Evolutionary conservation across 2,888 invertebrate genomes (phyloP).

Genomic region (Callyntrura guangdongensis): DNA sequence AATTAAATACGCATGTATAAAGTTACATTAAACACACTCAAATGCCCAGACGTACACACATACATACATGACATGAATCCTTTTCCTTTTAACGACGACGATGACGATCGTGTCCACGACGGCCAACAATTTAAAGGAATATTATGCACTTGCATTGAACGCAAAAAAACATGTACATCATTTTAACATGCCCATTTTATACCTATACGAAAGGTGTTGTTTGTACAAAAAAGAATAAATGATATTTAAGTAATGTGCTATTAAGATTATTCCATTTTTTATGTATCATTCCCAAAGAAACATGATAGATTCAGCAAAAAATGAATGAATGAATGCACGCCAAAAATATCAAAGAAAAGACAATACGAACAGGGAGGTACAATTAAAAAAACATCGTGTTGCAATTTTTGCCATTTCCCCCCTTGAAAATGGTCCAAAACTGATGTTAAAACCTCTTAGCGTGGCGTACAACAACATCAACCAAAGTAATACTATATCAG

Average conservation of each 20-base stretch:
- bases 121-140: neutral
- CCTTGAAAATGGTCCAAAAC: conserved; percentile 66
- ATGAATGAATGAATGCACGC: conserved; percentile 5
- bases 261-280: neutral
- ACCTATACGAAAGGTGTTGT: neutral
- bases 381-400: neutral
- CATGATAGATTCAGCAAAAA: neutral
- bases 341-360: conserved; percentile 23
- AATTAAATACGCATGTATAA: conserved; percentile 18
- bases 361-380: neutral
- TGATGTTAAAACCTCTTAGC: neutral
- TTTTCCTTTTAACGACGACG: neutral
- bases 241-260: neutral
- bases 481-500: too few species aligned
- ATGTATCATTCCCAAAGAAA: neutral
- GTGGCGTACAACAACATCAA: neutral
- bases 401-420: conserved; percentile 42
- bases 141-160: neutral
- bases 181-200: neutral
- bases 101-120: neutral
- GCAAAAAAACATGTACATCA: neutral
- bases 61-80: conserved; percentile 16
- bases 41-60: neutral
- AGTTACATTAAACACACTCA: too few species aligned
- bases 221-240: neutral